Evolutionary conservation across 2,888 invertebrate species (phyloP).

Genomic region (Plebejus argus): DNA sequence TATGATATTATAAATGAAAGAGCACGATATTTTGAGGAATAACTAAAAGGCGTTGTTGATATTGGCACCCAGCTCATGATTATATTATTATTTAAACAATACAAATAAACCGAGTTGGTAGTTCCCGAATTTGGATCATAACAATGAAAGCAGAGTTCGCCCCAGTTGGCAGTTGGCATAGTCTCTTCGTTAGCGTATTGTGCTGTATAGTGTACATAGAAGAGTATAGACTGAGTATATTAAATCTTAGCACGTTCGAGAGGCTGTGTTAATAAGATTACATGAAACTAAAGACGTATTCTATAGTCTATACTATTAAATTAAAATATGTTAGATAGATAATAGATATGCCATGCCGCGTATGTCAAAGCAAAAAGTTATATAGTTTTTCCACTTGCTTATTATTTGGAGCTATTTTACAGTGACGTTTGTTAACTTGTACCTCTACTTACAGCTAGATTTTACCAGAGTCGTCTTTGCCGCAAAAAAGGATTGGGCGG

Average conservation of each 20-base stretch:
- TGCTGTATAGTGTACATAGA: too few relatives aligned
- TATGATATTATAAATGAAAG: too few relatives aligned
- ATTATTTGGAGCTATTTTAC: too few relatives aligned
- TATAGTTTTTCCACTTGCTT: too few relatives aligned
- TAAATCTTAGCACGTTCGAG: neutral
- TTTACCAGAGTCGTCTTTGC: too few relatives aligned
- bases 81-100: neutral
- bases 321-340: too few relatives aligned
- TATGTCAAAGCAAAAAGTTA: too few relatives aligned
- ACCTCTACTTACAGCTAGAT: too few relatives aligned
- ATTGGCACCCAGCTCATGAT: neutral
- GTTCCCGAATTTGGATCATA: constrained; percentile 2
- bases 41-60: neutral
- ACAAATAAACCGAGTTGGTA: neutral
- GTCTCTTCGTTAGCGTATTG: neutral
- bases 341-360: too few relatives aligned
- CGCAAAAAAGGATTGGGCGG: too few relatives aligned
- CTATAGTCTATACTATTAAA: too few relatives aligned
- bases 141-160: constrained; percentile 6
- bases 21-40: neutral
- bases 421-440: too few relatives aligned
- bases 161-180: constrained; percentile 8
- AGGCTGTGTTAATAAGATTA: neutral
- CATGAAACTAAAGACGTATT: neutral
- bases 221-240: neutral